Evolutionary conservation across 2,888 invertebrate genomes (phyloP), one percentile per base, ranked within the genome.

Genomic region (Philereme transversata): DNA sequence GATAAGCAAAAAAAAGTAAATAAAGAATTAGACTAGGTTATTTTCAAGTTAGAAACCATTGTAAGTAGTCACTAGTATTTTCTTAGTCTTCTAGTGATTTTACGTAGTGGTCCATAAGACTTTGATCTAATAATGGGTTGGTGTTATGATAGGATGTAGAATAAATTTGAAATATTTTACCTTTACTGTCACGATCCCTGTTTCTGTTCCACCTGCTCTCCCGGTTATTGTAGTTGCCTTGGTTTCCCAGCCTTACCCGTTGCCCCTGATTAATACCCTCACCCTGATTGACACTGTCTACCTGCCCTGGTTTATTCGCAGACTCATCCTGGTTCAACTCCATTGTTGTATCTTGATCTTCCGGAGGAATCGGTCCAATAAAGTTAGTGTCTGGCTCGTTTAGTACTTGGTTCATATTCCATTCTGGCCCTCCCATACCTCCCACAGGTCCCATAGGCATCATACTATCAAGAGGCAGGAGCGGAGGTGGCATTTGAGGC

Each of bases 361-460:
- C 55, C 0, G 58, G 62, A 5, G 58, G 55, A 45, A 59, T 52
- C 5, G 62, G 62, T 22, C 51, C 58, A 6, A 62, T 62, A 34
- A 55, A 51, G 34, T 45, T 46, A 9, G 52, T 41, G 4, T 38
- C 52, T 34, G 40, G 43, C 8, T 36, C 46, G 33, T 22, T 49
- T 11, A 47, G n/a, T 5, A 9, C 51, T 33, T 40, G 50, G 43
- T 46, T 50, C 34, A 22, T 41, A 3, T 51, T 48, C 55, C 58
- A 52, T 9, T 43, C 50, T 0, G 38, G 48, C 11, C 10, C 40
- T 8, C 55, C 48, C 11, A 36, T 49, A 4, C 38, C 22, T 22
- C 22, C 22, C 22, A 22, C 22, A 22, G 22, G 22, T 22, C 22
- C 43, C 38, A 35, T 43, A 10, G 34, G 55, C 38, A 44, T 33